Base-by-base conservation (phyloP, 2,113 vertebrate species). In the Oncorhynchus nerka region DNA sequence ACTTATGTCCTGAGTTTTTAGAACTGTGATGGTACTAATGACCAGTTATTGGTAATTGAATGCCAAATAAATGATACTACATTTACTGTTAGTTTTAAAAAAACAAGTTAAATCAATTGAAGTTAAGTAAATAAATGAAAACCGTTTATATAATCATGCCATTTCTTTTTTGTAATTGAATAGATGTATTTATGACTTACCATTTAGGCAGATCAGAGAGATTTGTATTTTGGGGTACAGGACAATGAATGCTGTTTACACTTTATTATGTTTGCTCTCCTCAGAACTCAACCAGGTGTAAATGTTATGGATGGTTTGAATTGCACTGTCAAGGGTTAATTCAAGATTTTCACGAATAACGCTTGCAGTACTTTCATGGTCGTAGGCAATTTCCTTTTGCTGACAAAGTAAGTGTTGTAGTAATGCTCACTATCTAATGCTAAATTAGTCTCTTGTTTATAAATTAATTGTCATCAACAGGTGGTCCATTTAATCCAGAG, bases 251-350 rank as follows among this genome's bases (percentile, higher is more conserved):
- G 74, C 34, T 57, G 39, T 45, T 2, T 62, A n/a, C 85, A 34
- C 34, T 34, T 8, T 80, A 84, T 32, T 73, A 22, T 24, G 71
- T 80, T 4, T 19, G 57, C 34, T 34, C 32, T 32, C 15, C n/a
- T n/a, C 20, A 61, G 57, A 61, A 6, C 57, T 20, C 57, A 55
- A 30, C 39, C 57, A 70, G 8, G 70, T 68, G 69, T 79, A 6
- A n/a, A 68, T 19, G 59, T 22, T 57, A 48, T 82, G 74, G 39
- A 72, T 77, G 79, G 34, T 75, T 75, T 68, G 13, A 34, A 34
- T 34, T 34, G 34, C 34, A 61, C 1, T 78, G 51, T 15, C 8
- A 72, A 69, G 78, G 19, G 34, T 34, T 34, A 34, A 34, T 34
- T 34, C 34, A 34, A 34, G 34, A 1, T 34, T 34, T 34, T 34